These are phyloP conservation scores for Coregonus clupeaformis DNA, from an alignment of 2,113 vertebrate species.

Conservation along the genomic window DNA sequence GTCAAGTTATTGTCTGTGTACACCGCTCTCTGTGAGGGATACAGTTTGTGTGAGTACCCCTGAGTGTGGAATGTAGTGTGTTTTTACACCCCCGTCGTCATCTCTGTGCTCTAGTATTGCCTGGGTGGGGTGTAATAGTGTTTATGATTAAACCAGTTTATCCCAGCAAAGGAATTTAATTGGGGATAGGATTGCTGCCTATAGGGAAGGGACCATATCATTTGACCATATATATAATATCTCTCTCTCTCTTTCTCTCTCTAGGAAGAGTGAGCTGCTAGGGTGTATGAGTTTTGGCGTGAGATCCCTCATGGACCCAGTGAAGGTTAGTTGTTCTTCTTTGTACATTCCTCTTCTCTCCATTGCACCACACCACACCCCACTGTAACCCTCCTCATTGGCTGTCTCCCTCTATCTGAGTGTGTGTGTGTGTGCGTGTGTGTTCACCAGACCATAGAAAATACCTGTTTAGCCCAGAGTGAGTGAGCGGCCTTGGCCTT, in stretches of 20 bases:
- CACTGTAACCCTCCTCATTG: too few relatives aligned
- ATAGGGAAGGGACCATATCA: neutral
- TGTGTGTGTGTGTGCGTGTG: conserved; percentile 3
- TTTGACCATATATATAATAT: neutral
- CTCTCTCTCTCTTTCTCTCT: conserved; percentile 21
- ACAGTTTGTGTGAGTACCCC: too few relatives aligned
- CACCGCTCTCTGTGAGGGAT: neutral
- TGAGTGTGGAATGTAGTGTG: too few relatives aligned
- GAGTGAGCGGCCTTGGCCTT: conserved; percentile 50
- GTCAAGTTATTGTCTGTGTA: conserved; percentile 21
- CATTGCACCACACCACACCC: too few relatives aligned
- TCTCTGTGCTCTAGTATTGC: neutral
- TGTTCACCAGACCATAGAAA: conserved; percentile 44
- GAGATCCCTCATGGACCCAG: conserved; percentile 79
- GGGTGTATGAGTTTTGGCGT: conserved; percentile 93
- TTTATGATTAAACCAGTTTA: too few relatives aligned
- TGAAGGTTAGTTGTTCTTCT: conserved; percentile 74
- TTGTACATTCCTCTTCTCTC: too few relatives aligned
- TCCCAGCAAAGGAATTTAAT: neutral
- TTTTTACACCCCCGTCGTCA: too few relatives aligned
- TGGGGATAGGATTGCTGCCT: neutral
- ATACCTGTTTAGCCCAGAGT: conserved; percentile 50
- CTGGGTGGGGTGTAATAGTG: neutral
- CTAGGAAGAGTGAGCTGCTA: conserved; percentile 74
- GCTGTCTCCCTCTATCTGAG: neutral